phyloP scores from a whole-genome alignment of 2,797 vertebrate species.

The Cyclura pinguis region DNA sequence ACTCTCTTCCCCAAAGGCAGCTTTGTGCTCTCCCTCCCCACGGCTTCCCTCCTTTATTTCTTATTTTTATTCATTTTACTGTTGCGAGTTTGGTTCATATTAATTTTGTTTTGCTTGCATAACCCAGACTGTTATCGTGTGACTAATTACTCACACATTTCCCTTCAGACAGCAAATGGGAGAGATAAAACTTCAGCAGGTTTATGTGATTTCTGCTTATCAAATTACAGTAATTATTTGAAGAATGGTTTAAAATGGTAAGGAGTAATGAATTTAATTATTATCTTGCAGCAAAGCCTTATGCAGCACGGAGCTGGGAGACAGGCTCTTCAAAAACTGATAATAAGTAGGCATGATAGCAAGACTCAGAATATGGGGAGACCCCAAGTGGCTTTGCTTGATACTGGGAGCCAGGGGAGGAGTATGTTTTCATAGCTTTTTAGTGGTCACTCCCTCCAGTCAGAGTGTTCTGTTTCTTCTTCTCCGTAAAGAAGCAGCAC shows the following conservation, averaged over 20 bases:
- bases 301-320: slow-evolving; percentile 52
- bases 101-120: slow-evolving; percentile 77
- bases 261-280: slow-evolving; percentile 77
- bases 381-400: not conserved
- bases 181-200: slow-evolving; percentile 77
- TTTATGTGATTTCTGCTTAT: slow-evolving; percentile 78
- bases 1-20: not conserved
- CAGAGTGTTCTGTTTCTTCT: not conserved
- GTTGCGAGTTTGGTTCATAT: slow-evolving; percentile 65
- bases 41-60: not conserved
- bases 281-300: slow-evolving; percentile 69
- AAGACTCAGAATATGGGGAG: not conserved
- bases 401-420: not conserved
- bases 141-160: slow-evolving; percentile 74
- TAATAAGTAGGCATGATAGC: not conserved
- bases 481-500: not conserved
- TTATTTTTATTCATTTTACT: slow-evolving; percentile 48
- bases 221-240: slow-evolving; percentile 79
- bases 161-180: slow-evolving; percentile 75
- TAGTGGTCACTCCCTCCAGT: not conserved
- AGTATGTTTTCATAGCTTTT: not conserved
- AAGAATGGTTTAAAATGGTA: slow-evolving; percentile 78
- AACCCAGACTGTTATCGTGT: slow-evolving; percentile 71
- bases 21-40: not conserved
- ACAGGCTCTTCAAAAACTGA: slow-evolving; percentile 26